Evolutionary conservation across 2,888 invertebrate species (phyloP).

Genomic region (Altica lythri): DNA sequence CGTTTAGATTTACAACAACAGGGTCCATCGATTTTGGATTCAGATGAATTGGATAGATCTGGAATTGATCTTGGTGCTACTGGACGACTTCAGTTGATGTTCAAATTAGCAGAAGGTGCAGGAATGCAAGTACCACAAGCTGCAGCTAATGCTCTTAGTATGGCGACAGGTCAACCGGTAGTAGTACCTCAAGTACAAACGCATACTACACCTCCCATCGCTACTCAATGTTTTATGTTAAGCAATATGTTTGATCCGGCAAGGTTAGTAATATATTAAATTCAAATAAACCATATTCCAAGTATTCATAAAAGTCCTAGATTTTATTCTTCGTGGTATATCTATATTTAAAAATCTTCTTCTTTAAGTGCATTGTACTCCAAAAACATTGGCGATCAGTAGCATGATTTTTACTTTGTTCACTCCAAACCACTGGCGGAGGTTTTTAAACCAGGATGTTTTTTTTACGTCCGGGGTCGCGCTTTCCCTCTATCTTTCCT

Average conservation of each 20-base stretch:
- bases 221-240: conserved; percentile 98
- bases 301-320: no score
- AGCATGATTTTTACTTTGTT: no score
- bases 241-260: conserved; percentile 99
- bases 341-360: no score
- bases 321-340: no score
- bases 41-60: conserved; percentile 93
- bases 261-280: conserved; percentile 66
- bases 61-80: conserved; percentile 97
- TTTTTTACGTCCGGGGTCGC: no score
- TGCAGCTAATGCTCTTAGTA: conserved; percentile 87
- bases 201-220: conserved; percentile 83
- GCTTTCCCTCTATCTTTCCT: no score
- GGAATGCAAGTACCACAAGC: conserved; percentile 90
- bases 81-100: conserved; percentile 97
- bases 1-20: conserved; percentile 76
- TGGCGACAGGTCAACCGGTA: conserved; percentile 67
- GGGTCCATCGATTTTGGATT: conserved; percentile 84
- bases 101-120: conserved; percentile 97
- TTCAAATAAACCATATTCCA: not conserved
- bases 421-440: no score
- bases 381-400: no score
- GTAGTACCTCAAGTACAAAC: conserved; percentile 67
- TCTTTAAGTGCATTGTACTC: no score
- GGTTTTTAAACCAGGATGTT: no score